A percentile compares a stretch with the other conserved stretches of the same genome.
phyloP scores from a whole-genome alignment of 2,797 vertebrate genomes.

The Falco berigora region DNA sequence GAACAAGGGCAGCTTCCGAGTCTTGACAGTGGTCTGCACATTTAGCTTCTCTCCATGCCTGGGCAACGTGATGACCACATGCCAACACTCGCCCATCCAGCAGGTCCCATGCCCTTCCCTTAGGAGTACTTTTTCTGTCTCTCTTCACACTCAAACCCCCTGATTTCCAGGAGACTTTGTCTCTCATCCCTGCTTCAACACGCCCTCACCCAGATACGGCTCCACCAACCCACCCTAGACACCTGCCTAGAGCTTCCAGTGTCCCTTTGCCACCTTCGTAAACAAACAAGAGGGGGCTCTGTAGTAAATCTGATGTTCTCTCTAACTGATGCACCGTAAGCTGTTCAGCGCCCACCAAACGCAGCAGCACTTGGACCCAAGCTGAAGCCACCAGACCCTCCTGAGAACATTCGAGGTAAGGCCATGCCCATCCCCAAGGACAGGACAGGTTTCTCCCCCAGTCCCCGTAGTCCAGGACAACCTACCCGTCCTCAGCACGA shows the following conservation, averaged over 20 bases:
- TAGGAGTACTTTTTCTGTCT: neutral
- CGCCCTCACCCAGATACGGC: neutral
- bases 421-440: neutral
- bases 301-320: neutral
- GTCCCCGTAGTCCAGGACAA: neutral
- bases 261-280: neutral
- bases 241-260: neutral
- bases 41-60: neutral
- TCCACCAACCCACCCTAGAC: neutral
- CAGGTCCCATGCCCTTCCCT: neutral
- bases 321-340: constrained; percentile 8
- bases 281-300: neutral
- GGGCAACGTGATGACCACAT: neutral
- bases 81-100: neutral
- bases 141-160: neutral
- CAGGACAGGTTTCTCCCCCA: neutral
- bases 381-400: neutral
- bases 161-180: neutral
- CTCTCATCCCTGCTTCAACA: neutral
- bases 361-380: constrained; percentile 21
- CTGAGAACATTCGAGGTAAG: constrained; percentile 64
- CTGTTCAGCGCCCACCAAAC: neutral
- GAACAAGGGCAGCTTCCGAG: neutral
- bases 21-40: neutral
- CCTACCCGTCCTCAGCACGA: neutral